Base-by-base conservation (phyloP, 2,888 invertebrate genomes). In the Melanostoma scalare region DNA sequence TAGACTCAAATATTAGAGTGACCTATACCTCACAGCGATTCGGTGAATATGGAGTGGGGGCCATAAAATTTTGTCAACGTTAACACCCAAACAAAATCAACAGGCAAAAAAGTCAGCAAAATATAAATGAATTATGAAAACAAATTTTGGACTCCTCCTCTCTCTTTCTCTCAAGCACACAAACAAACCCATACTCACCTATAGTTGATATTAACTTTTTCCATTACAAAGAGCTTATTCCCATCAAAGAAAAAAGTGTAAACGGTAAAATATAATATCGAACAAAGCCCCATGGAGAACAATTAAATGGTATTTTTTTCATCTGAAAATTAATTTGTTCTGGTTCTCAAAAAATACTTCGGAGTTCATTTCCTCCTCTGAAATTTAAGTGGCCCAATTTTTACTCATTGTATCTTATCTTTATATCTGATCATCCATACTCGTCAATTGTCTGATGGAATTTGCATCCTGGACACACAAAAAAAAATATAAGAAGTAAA, bases 11-110 rank as follows among this genome's bases (percentile, higher is more conserved):
- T 20, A 20, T 50, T 48, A 6, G 4, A 50, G 8, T 63, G 46
- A 55, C 46, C 72, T n/a, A 53, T 72, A 38, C 56, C 63, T 56
- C 3, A 48, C 10, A 50, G 31, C 58, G 6, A 3, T 30, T 31
- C 5, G 44, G n/a, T 65, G 65, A n/a, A 20, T 46, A 31, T 31
- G 42, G 46, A 78, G 82, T 82, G 82, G 82, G 77, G 69, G 20
- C 20, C 20, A 69, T 63, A 82, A 65, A 68, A 53, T 30, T 6
- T 78, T 78, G 82, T 84, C 74, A 72, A 68, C 60, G 55, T 68
- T 61, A 58, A 74, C 84, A 71, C 71, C 79, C 78, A 48, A 56
- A 65, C 38, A 50, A 71, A 36, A 69, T 4, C 48, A 30, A 55
- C 30, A 38, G 3, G 31, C 20, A 33, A 44, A 65, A 55, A 65